phyloP scores from a whole-genome alignment of 2,797 vertebrate genomes.

The Falco naumanni region DNA sequence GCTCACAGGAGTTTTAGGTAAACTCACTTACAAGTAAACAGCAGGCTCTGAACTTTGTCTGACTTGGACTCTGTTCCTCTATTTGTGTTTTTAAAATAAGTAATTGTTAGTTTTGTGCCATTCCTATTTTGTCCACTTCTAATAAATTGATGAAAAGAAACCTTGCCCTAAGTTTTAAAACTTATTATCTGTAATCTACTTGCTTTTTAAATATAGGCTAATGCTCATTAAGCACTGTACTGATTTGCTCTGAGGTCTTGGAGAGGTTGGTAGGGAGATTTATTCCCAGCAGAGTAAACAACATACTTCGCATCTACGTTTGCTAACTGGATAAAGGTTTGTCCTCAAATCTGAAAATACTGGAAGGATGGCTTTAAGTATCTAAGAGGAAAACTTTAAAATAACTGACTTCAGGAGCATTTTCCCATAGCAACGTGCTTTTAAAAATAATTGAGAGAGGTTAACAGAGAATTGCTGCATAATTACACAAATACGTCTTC shows the following conservation, averaged over 20 bases:
- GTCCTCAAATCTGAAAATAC: background rate
- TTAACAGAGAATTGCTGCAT: conserved; percentile 19
- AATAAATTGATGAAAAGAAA: background rate
- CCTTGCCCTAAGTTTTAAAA: background rate
- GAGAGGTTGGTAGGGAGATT: background rate
- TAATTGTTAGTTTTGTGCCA: background rate
- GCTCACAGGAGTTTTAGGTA: background rate
- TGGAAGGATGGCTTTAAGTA: background rate
- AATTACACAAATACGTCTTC: background rate
- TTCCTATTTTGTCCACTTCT: background rate
- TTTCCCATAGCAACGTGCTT: conserved; percentile 39
- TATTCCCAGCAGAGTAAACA: background rate
- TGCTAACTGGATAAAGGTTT: background rate
- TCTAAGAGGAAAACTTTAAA: conserved; percentile 21
- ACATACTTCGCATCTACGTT: background rate
- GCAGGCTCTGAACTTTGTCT: background rate
- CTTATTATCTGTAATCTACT: background rate
- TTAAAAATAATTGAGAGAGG: conserved; percentile 45
- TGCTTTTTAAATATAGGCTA: background rate
- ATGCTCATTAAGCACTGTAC: background rate
- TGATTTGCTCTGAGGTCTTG: background rate
- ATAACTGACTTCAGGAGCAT: background rate
- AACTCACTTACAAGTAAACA: background rate
- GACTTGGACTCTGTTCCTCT: background rate
- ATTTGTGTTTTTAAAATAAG: background rate